phyloP scores from a whole-genome alignment of 1,140 invertebrate genomes.

The Aphaenogaster floridana region DNA sequence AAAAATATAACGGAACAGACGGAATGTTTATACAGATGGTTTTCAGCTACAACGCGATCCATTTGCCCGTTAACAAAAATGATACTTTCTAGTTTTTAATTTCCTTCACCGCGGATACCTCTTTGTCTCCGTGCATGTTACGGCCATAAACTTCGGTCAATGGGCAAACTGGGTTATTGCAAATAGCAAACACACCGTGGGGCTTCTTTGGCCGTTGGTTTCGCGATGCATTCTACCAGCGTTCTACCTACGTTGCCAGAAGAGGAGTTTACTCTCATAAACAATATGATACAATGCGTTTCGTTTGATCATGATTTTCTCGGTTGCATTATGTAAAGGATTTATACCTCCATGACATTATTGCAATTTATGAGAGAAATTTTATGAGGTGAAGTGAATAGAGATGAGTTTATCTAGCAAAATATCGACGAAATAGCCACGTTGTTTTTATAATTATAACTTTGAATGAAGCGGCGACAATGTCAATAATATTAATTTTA shows the following conservation, averaged over 20 bases:
- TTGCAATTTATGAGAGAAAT: not conserved
- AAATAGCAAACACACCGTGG: constrained; percentile 55
- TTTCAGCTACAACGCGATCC: not conserved
- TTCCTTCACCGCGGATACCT: constrained; percentile 7
- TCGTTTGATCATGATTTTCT: constrained; percentile 33
- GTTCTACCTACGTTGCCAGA: not conserved
- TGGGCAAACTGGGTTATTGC: constrained; percentile 44
- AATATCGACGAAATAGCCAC: not conserved
- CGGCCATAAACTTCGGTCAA: constrained; percentile 50
- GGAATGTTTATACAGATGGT: not conserved
- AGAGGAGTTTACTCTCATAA: constrained; percentile 30
- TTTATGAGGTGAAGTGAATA: not conserved
- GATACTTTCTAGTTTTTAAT: constrained; percentile 38
- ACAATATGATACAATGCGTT: constrained; percentile 43
- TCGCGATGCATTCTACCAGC: constrained; percentile 35
- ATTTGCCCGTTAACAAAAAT: not conserved
- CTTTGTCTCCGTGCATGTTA: constrained; percentile 43
- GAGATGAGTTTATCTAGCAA: not conserved
- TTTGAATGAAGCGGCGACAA: not conserved
- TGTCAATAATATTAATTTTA: constrained; percentile 4
- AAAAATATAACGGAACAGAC: not conserved
- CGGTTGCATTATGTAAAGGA: not conserved
- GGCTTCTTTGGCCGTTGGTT: constrained; percentile 37
- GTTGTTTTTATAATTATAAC: not conserved
- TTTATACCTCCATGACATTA: not conserved